Evolutionary conservation across 53 echinoderm and acorn worm species (phyloP).

Genomic region (Echinarachnius parma): DNA sequence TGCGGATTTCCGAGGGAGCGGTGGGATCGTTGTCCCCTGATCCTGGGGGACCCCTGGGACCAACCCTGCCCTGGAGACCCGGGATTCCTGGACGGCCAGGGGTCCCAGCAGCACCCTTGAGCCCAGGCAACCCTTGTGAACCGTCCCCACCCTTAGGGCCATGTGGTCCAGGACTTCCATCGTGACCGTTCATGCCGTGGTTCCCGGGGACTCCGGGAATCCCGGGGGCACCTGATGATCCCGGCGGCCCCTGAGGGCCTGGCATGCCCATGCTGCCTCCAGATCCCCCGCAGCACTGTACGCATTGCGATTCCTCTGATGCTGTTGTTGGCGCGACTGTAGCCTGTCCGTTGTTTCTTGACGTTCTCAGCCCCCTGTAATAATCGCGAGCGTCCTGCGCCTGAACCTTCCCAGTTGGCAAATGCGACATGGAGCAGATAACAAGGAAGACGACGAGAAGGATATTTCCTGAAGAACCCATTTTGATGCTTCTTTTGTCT

Average conservation of each 20-base stretch:
- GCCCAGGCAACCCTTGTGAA: slow-evolving; percentile 54
- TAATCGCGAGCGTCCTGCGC: no score
- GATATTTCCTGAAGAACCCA: no score
- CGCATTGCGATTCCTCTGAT: no score
- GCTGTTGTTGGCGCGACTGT: no score
- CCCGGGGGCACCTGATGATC: slow-evolving; percentile 63
- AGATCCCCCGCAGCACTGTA: slow-evolving; percentile 36
- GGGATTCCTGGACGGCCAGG: slow-evolving; percentile 51
- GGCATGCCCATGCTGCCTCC: slow-evolving; percentile 35
- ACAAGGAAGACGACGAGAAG: no score
- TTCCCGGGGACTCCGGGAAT: slow-evolving; percentile 68
- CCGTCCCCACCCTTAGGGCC: slow-evolving; percentile 59
- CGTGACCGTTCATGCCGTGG: slow-evolving; percentile 73
- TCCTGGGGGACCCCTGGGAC: slow-evolving; percentile 57
- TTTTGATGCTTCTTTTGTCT: no score
- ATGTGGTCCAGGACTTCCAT: slow-evolving; percentile 57
- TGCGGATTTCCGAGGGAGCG: slow-evolving; percentile 16
- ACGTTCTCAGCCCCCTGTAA: no score
- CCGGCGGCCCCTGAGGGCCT: slow-evolving; percentile 62
- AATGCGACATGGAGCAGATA: no score
- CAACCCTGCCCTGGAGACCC: slow-evolving; percentile 68
- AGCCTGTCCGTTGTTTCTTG: no score
- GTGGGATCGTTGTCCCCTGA: slow-evolving; percentile 1
- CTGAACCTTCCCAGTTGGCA: no score
- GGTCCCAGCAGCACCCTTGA: slow-evolving; percentile 40